Base-by-base conservation (phyloP, 1,140 invertebrate genomes). In the Ptiloglossa arizonensis region DNA sequence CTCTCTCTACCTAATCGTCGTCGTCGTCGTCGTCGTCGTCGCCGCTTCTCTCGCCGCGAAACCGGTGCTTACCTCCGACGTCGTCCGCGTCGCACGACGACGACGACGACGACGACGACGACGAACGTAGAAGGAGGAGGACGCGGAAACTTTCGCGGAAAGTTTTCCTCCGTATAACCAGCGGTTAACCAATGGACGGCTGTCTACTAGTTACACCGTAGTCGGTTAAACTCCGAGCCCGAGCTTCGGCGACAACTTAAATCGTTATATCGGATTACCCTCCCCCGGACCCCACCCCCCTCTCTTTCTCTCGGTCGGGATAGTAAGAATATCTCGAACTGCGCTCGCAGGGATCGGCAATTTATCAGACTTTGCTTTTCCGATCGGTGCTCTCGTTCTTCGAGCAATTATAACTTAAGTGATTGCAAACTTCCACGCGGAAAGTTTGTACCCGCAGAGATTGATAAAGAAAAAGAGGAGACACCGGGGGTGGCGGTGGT, bases 201-300 rank as follows among this genome's bases (percentile, higher is more conserved):
- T 50, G 46, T 54, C 35, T 54, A 35, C 73, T 48, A 75, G 73
- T 57, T 75, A 57, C 38, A 59, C 22, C 46, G 48, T 29, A 59
- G 41, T 41, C 29, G n/a, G 41, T 75, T 59, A 59, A 75, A 59
- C 17, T 38, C 6, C 54, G 6, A 35, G 41, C 15, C n/a, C 22
- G 1, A 59, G 64, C 54, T 75, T 69, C 41, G 63, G 15, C 17
- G 41, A 67, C 63, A 57, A 57, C 63, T 75, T 68, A 57, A 57
- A 56, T 75, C 64, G 64, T 35, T 59, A 59, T 44, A 75, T 74
- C 71, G 71, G 60, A 74, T 74, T 74, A 66, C 38, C 24, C 9
- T n/a, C n/a, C n/a, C n/a, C n/a, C n/a, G n/a, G n/a, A 4, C 29
- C 19, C 59, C 8, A 9, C 24, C 13, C 15, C 22, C 22, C n/a